Evolutionary conservation across 2,113 vertebrate species (phyloP), one percentile per base, ranked within the genome.

Genomic region (Xiphophorus maculatus): DNA sequence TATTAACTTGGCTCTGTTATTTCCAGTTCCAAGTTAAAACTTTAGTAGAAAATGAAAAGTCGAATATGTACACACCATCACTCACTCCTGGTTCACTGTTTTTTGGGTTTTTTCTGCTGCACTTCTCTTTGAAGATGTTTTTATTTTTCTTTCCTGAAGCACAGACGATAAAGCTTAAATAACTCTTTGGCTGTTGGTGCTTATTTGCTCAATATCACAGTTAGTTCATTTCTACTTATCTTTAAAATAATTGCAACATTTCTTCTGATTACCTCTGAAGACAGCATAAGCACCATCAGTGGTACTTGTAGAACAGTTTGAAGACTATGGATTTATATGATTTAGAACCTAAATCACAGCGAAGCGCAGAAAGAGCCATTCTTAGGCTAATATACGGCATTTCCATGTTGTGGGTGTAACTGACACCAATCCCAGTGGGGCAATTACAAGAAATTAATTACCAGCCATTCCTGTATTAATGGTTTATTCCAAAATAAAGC

Each of bases 371-470:
- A 85, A 83, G 79, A 87, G 67, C 77, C 84, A 76, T 82, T 82
- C 90, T 92, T 90, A 92, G 89, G 89, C 89, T 90, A 92, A 91
- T 87, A 87, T 69, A 83, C 83, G 76, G 86, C 82, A 91, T 92
- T 93, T 90, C 69, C 85, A 90, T 90, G 62, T 79, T 92, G 88
- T 92, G 85, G 89, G 87, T 92, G 89, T 86, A 89, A 90, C 85
- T 92, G 91, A 90, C 89, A 93, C 90, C 90, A 94, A 93, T 93
- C 93, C 93, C 88, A 71, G 85, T 91, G 90, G 92, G 86, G 90
- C 89, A 93, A 94, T 94, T 94, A 92, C 88, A 90, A 85, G 87
- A 93, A 93, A 93, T 93, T 93, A 93, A 93, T 93, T 93, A 93
- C 88, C 88, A 93, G 74, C 79, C 90, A 89, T 92, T 92, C 83